Evolutionary conservation across 1,140 invertebrate genomes (phyloP), one percentile per base, ranked within the genome.

Genomic region (Philopotamus ludificatus): DNA sequence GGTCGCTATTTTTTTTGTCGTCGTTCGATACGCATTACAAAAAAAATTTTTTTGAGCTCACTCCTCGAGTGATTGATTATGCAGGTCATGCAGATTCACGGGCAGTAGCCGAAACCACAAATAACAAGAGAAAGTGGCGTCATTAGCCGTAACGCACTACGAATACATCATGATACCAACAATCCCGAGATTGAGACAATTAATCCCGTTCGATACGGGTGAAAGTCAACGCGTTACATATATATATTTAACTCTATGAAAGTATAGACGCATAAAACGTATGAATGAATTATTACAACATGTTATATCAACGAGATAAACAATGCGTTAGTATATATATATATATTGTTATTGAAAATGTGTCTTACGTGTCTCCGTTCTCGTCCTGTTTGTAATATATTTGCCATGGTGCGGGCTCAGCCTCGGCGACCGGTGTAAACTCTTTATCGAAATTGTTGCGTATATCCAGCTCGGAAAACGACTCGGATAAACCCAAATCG

Each of bases 331-430:
- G n/a, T n/a, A n/a, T n/a, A n/a, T n/a, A n/a, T n/a, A n/a, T n/a
- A n/a, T n/a, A n/a, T n/a, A n/a, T n/a, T n/a, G n/a, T n/a, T n/a
- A n/a, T n/a, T n/a, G n/a, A n/a, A n/a, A n/a, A n/a, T n/a, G n/a
- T n/a, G n/a, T 85, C 85, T 86, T 79, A 87, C 85, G 86, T 87
- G 73, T 87, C 86, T 39, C 86, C 86, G 69, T 87, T 84, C 49
- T 85, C 82, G 71, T 87, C 84, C 63, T 83, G 83, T 42, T 78
- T 72, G 71, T 81, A 85, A 57, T 83, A 83, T 47, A 80, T 71
- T 73, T 82, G 72, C 78, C 82, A 83, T 10, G 75, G 68, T 45
- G 73, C 47, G 58, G 63, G 66, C 22, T 65, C 66, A 18, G 26
- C 39, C 15, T 49, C 59, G 41, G 49, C n/a, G n/a, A n/a, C 44